Evolutionary conservation across 2,113 vertebrate species (phyloP), one percentile per base, ranked within the genome.

Genomic region (Passer montanus): DNA sequence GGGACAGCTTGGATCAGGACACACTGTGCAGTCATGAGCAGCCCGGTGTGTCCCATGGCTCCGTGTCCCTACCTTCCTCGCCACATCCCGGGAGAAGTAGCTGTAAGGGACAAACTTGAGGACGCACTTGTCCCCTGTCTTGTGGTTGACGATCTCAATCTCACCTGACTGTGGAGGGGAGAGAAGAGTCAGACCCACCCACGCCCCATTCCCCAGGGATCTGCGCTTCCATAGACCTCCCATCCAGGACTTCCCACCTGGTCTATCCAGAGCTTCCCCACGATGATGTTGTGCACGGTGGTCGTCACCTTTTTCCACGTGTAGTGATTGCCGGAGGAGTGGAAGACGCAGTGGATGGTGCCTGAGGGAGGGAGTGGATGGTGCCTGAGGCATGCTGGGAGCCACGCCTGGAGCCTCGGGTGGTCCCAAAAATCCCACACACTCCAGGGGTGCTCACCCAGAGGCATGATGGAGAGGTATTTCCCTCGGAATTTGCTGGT

Each of bases 401-500:
- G 72, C 56, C 35, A 24, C 9, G 6, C 43, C 49, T 2, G 9
- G 41, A 63, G 3, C 30, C 11, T 28, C 0, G 0, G 10, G 6
- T 0, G 0, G 12, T 17, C n/a, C 43, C 10, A 0, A 63, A 56
- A 84, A 50, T 3, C 35, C 64, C 74, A 8, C 20, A 11, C 4
- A 0, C 24, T 39, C 24, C 74, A 0, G 5, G 27, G 27, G 6
- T 35, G 72, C 88, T 99, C 97, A 99, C 99, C 99, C 23, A 99
- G 97, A 27, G 99, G 99, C 99, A 99, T 99, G 93, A 99, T 98
- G 59, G 99, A 99, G 89, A 99, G 98, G 92, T 99, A 99, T 99
- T 99, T 99, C n/a, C 99, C 99, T 76, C 99, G 98, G 76, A 99
- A 99, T 74, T 99, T 99, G 99, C 99, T 99, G 98, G 99, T 99